Percentiles rank a stretch among this genome's conserved stretches.
Conservation (phyloP, 1,140 invertebrate species). For the Bombus consobrinus region DNA sequence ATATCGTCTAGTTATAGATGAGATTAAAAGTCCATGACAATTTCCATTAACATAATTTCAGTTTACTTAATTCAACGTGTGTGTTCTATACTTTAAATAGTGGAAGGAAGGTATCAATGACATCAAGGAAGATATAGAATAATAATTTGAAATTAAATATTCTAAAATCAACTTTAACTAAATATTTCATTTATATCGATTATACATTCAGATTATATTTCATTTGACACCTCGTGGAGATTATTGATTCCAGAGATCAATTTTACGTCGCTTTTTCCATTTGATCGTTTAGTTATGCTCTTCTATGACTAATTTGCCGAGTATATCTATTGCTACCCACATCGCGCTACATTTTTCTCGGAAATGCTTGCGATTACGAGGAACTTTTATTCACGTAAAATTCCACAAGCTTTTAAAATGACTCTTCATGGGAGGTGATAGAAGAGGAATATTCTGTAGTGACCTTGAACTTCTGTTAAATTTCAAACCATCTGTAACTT, state of each 20-base stretch:
- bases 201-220: neutral
- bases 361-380: neutral
- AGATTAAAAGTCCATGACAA: too few relatives aligned
- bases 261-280: neutral
- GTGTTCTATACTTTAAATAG: too few relatives aligned
- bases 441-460: neutral
- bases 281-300: neutral
- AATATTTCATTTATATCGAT: too few relatives aligned
- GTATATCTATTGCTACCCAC: neutral
- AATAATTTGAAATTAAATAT: too few relatives aligned
- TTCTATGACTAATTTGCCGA: slow-evolving; percentile 3
- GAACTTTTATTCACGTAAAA: neutral
- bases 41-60: too few relatives aligned
- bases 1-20: too few relatives aligned
- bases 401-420: neutral
- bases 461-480: too few relatives aligned
- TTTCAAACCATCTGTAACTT: neutral
- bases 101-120: too few relatives aligned
- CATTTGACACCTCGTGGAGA: neutral
- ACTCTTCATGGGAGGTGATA: neutral
- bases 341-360: neutral
- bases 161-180: too few relatives aligned
- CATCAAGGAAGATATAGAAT: too few relatives aligned
- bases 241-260: neutral
- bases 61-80: too few relatives aligned